These are phyloP conservation scores for Pheosia tremula DNA, from an alignment of 2,888 invertebrate genomes.

Conservation along the genomic window DNA sequence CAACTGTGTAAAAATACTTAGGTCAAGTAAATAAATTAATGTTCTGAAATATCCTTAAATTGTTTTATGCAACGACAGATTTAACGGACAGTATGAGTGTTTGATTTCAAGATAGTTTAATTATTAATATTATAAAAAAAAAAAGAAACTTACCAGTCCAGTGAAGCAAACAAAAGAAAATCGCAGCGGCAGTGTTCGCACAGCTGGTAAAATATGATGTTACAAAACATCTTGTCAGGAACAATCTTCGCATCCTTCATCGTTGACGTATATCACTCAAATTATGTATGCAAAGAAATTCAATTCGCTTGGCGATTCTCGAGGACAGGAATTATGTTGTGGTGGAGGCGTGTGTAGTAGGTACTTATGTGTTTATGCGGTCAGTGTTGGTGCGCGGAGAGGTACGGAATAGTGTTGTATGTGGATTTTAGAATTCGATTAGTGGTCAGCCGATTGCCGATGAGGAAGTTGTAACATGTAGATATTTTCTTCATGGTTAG, in stretches of 20 bases:
- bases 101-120: background rate
- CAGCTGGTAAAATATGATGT: slow-evolving; percentile 35
- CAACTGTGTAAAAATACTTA: background rate
- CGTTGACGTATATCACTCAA: slow-evolving; percentile 6
- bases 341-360: background rate
- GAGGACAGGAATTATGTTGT: slow-evolving; percentile 30
- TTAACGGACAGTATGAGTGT: background rate
- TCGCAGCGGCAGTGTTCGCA: slow-evolving; percentile 56
- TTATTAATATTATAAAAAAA: background rate
- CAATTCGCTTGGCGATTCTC: slow-evolving; percentile 41
- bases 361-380: background rate
- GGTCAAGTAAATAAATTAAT: background rate
- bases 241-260: slow-evolving; percentile 16
- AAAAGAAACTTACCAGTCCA: slow-evolving; percentile 46
- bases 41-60: background rate
- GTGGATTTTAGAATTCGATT: background rate
- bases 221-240: slow-evolving; percentile 7
- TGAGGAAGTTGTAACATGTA: background rate
- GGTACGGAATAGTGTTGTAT: background rate
- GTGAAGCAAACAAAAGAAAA: slow-evolving; percentile 32
- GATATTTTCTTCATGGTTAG: background rate
- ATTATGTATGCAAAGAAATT: slow-evolving; percentile 21
- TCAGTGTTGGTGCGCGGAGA: background rate
- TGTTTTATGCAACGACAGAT: background rate
- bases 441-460: background rate